Percentiles rank a stretch among this genome's conserved stretches.
Evolutionary conservation across 2,797 vertebrate genomes (phyloP).

Genomic region (Crax fasciolata): DNA sequence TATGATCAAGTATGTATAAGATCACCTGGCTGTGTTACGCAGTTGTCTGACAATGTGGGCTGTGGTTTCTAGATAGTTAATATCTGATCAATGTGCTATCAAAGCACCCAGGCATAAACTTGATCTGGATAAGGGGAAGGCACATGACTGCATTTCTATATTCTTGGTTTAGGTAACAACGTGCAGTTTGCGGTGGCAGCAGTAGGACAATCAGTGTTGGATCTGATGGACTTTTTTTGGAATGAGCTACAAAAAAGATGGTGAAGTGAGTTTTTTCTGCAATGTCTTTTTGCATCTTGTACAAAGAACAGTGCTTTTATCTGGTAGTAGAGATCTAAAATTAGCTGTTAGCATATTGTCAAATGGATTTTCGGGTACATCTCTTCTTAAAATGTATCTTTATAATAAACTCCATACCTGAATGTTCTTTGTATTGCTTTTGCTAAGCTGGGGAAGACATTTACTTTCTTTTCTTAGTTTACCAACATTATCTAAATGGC

Average conservation of each 20-base stretch:
- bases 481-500: neutral
- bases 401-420: neutral
- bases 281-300: neutral
- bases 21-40: conserved; percentile 33
- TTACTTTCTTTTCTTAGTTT: neutral
- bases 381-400: neutral
- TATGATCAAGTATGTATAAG: conserved; percentile 21
- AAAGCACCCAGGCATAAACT: conserved; percentile 20
- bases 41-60: conserved; percentile 58
- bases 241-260: neutral
- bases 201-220: neutral
- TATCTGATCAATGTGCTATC: conserved; percentile 9
- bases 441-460: neutral
- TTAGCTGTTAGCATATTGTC: neutral
- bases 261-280: neutral
- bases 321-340: neutral
- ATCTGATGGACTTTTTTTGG: neutral
- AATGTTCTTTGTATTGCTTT: neutral
- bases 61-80: conserved; percentile 15
- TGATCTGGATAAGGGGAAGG: conserved; percentile 22
- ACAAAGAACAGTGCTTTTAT: neutral
- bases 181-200: neutral
- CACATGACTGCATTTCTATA: neutral
- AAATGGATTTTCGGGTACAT: neutral
- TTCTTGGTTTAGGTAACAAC: neutral